Evolutionary conservation across 2,888 invertebrate species (phyloP).

Genomic region (Acanthosepion esculentum): DNA sequence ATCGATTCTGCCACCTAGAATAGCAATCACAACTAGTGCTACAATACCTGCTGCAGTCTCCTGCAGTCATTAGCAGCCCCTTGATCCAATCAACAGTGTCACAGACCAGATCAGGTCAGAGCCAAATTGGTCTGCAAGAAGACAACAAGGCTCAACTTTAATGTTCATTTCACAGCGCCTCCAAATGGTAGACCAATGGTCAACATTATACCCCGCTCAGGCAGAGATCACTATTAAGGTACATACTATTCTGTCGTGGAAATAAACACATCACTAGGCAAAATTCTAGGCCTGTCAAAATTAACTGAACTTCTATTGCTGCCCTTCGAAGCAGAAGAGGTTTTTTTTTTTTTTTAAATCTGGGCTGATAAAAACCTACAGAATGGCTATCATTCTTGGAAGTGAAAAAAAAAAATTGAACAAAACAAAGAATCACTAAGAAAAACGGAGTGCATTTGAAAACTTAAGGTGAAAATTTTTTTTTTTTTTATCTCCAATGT

Average conservation of each 20-base stretch:
- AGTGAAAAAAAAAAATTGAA: background rate
- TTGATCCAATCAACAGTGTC: conserved; percentile 35
- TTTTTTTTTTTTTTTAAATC: background rate
- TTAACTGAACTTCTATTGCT: background rate
- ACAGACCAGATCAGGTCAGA: conserved; percentile 37
- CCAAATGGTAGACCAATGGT: background rate
- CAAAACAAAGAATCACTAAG: background rate
- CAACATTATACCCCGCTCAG: background rate
- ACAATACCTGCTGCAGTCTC: conserved; percentile 41
- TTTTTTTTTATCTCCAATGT: background rate
- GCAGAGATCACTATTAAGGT: background rate
- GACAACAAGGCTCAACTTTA: conserved; percentile 33
- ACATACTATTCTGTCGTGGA: background rate
- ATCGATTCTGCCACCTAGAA: background rate
- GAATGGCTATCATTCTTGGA: background rate
- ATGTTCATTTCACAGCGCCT: background rate
- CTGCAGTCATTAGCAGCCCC: conserved; percentile 40
- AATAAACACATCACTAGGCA: background rate
- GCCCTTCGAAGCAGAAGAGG: background rate
- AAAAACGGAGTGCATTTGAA: background rate
- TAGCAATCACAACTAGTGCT: background rate
- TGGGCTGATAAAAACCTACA: background rate
- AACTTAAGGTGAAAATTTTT: too few species aligned
- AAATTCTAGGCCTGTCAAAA: conserved; percentile 33
- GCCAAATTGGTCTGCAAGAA: conserved; percentile 42